phyloP scores from a whole-genome alignment of 2,888 invertebrate genomes.

The Cosmorhoe ocellata region DNA sequence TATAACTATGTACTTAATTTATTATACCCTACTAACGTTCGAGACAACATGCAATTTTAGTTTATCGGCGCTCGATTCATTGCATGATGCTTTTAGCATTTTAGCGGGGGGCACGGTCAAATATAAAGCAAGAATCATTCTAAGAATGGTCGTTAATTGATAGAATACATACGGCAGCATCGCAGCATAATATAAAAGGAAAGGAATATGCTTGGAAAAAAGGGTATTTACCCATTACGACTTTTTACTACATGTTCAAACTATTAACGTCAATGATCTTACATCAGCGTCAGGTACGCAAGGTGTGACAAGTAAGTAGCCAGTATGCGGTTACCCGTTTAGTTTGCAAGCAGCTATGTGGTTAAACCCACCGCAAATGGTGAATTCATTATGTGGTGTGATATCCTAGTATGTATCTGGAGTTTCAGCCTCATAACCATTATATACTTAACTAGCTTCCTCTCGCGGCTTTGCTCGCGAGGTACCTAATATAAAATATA shows the following conservation, averaged over 20 bases:
- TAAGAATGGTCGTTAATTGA: neutral
- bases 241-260: neutral
- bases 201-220: too few species aligned
- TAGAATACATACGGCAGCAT: neutral
- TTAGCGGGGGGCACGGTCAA: too few species aligned
- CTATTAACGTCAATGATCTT: constrained; percentile 5
- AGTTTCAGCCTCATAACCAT: too few species aligned
- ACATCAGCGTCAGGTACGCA: constrained; percentile 6
- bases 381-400: neutral
- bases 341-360: constrained; percentile 16
- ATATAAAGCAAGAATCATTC: too few species aligned
- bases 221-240: too few species aligned
- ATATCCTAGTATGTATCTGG: neutral
- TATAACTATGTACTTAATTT: too few species aligned
- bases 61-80: neutral
- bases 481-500: too few species aligned
- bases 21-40: too few species aligned
- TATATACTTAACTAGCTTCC: too few species aligned
- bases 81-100: neutral
- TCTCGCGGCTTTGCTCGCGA: too few species aligned
- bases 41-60: constrained; percentile 22
- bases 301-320: constrained; percentile 12
- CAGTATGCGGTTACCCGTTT: constrained; percentile 25
- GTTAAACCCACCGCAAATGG: constrained; percentile 19
- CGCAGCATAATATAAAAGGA: too few species aligned